Conservation (phyloP, 1,140 invertebrate species). For the Melanaphis sacchari region DNA sequence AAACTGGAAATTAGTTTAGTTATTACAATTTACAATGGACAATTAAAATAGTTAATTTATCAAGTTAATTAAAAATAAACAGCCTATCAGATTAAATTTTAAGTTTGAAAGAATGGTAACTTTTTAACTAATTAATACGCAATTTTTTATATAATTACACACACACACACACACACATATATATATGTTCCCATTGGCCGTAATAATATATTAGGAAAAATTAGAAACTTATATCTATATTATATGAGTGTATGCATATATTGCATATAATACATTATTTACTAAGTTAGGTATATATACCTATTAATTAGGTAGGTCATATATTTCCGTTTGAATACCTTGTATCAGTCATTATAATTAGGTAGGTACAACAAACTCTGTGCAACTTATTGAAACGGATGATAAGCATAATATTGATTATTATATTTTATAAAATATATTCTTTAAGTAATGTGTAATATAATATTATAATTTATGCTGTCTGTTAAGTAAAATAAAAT, state of each 20-base stretch:
- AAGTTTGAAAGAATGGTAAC: neutral
- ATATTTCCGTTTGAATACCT: neutral
- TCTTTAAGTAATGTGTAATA: neutral
- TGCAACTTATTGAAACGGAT: neutral
- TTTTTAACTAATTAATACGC: neutral
- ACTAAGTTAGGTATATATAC: neutral
- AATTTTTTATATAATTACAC: neutral
- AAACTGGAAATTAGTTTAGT: neutral
- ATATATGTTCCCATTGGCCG: too few species aligned
- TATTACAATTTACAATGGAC: neutral
- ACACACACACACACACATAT: neutral
- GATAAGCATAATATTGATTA: neutral
- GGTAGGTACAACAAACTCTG: neutral
- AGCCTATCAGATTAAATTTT: neutral
- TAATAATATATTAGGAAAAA: neutral
- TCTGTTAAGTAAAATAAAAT: neutral
- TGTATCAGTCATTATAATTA: slow-evolving; percentile 9
- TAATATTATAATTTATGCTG: neutral
- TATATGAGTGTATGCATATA: neutral
- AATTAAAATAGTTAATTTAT: neutral
- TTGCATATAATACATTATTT: neutral
- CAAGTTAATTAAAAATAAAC: neutral
- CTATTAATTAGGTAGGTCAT: neutral
- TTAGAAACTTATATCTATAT: neutral
- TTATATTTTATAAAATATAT: neutral